A percentile compares a stretch with the other conserved stretches of the same genome.
Conservation (phyloP, 37 sponge, comb jelly and placozoan species). For the Halichondria panicea region DNA sequence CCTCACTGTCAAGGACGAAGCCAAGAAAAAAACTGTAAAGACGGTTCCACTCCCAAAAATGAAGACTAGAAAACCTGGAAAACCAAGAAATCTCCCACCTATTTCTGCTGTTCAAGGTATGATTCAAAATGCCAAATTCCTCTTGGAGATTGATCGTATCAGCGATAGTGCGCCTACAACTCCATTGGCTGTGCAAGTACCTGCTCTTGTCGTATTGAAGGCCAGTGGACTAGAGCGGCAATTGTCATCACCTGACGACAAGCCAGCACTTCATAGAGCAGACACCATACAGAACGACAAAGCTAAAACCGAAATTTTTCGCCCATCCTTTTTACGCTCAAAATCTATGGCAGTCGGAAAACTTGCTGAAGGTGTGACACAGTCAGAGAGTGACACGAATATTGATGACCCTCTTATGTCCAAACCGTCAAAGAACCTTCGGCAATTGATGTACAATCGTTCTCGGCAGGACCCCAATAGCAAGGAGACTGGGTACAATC, state of each 20-base stretch:
- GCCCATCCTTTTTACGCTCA: constrained; percentile 1
- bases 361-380: too few relatives aligned
- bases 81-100: constrained; percentile 55
- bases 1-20: constrained; percentile 71
- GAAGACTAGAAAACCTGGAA: constrained; percentile 70
- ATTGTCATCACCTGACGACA: too few relatives aligned
- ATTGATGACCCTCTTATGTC: neutral
- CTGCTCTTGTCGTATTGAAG: neutral
- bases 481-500: constrained; percentile 52
- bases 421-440: constrained; percentile 66
- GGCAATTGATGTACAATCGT: constrained; percentile 69
- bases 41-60: constrained; percentile 24
- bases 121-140: constrained; percentile 83
- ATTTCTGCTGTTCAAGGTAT: constrained; percentile 63
- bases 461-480: constrained; percentile 44
- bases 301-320: too few relatives aligned
- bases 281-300: too few relatives aligned
- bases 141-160: constrained; percentile 66
- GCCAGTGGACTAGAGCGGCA: too few relatives aligned
- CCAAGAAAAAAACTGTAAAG: constrained; percentile 50
- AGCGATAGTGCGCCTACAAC: constrained; percentile 22
- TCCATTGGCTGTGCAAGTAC: constrained; percentile 10
- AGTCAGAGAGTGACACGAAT: too few relatives aligned
- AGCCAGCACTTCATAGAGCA: too few relatives aligned
- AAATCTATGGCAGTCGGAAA: constrained; percentile 9